These are phyloP conservation scores for Xanthia icteritia DNA, from an alignment of 2,888 invertebrate species.

Conservation along the genomic window DNA sequence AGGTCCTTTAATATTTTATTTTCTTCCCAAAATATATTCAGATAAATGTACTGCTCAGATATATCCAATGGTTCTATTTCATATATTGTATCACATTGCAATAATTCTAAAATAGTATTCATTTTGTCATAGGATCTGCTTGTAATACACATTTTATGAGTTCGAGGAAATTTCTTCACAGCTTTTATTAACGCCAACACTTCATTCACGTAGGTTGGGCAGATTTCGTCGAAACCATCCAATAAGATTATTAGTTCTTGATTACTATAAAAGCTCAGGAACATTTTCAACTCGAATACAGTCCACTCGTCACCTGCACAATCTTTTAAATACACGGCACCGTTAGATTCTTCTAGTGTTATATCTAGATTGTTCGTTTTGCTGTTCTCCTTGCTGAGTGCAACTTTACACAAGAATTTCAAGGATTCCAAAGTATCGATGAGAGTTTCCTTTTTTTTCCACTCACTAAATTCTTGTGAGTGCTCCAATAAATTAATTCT, in stretches of 20 bases:
- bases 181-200: constrained; percentile 33
- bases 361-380: not conserved
- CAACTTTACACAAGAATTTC: constrained; percentile 24
- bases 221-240: constrained; percentile 65
- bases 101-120: not conserved
- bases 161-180: not conserved
- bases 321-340: not conserved
- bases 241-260: constrained; percentile 47
- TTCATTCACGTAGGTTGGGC: constrained; percentile 45
- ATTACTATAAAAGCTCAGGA: constrained; percentile 41
- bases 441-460: constrained; percentile 7
- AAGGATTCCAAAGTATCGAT: constrained; percentile 15
- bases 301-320: constrained; percentile 11
- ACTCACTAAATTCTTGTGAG: constrained; percentile 33
- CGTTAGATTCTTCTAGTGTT: not conserved
- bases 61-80: not conserved
- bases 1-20: not conserved
- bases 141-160: constrained; percentile 51
- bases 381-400: not conserved
- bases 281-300: constrained; percentile 40
- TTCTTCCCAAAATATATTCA: not conserved
- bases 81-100: not conserved
- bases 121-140: constrained; percentile 43
- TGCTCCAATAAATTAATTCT: constrained; percentile 53
- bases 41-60: rapidly evolving